A percentile compares a stretch with the other conserved stretches of the same genome.
Conservation (phyloP, 2,797 vertebrate genomes). For the Pygocentrus nattereri region DNA sequence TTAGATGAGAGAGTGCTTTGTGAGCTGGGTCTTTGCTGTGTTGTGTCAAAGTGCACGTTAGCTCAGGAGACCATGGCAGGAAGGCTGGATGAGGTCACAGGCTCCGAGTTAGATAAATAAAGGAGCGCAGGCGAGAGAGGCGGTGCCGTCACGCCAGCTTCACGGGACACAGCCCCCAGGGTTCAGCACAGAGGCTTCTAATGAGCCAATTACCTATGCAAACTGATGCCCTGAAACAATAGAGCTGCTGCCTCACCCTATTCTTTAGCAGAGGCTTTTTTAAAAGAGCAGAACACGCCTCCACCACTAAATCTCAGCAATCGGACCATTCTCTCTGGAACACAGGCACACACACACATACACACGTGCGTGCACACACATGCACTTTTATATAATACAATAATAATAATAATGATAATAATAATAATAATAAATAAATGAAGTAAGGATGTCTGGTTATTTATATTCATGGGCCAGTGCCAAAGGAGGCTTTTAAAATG, state of each 20-base stretch:
- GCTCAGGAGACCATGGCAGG: conserved; percentile 29
- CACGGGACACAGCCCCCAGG: conserved; percentile 51
- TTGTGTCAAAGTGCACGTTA: conserved; percentile 35
- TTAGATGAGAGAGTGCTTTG: neutral
- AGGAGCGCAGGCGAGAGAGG: conserved; percentile 47
- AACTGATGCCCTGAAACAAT: conserved; percentile 56
- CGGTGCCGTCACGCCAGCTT: conserved; percentile 57
- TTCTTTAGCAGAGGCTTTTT: conserved; percentile 42
- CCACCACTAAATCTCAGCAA: conserved; percentile 24
- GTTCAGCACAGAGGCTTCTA: conserved; percentile 51
- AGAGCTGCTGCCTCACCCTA: conserved; percentile 31
- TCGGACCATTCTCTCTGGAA: conserved; percentile 14
- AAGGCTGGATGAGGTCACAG: conserved; percentile 58
- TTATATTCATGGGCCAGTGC: too few relatives aligned
- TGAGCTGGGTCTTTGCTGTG: conserved; percentile 31
- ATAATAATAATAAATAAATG: neutral
- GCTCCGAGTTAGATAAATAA: conserved; percentile 49
- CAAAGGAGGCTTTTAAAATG: too few relatives aligned
- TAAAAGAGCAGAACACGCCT: conserved; percentile 11
- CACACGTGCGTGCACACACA: neutral
- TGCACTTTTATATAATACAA: neutral
- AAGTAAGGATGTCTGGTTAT: neutral
- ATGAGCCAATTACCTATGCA: conserved; percentile 66
- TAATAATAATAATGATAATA: neutral
- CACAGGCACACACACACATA: neutral